Conservation (phyloP, 2,888 invertebrate genomes). For the Amaurobius ferox region DNA sequence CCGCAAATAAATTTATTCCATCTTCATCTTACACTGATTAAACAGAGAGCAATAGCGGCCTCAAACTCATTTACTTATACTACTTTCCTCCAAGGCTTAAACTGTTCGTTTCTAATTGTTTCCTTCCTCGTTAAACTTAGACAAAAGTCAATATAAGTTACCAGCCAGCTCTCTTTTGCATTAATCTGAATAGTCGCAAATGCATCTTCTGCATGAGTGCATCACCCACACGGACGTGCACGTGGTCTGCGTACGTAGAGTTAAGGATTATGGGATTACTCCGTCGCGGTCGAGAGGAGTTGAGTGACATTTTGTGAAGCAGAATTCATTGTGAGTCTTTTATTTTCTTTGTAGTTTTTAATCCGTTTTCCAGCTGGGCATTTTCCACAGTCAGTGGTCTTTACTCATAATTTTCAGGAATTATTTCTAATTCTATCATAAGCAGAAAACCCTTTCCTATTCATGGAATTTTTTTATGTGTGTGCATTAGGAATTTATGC, state of each 20-base stretch:
- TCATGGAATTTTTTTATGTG: neutral
- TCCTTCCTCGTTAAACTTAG: too few species aligned
- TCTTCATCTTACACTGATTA: too few species aligned
- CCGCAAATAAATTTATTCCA: too few species aligned
- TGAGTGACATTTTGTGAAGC: constrained; percentile 30
- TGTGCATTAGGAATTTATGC: too few species aligned
- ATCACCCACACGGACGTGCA: neutral
- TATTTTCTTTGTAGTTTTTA: constrained; percentile 28
- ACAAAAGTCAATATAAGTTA: too few species aligned
- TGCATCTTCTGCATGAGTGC: neutral
- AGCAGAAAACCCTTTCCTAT: neutral
- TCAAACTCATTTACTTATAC: too few species aligned
- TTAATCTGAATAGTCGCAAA: neutral
- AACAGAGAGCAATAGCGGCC: too few species aligned
- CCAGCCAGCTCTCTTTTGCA: neutral
- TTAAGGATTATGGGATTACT: constrained; percentile 39
- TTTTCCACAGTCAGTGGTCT: neutral
- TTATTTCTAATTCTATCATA: neutral
- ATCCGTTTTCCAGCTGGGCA: neutral
- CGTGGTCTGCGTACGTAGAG: constrained; percentile 10
- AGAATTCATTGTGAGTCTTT: constrained; percentile 55
- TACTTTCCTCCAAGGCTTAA: too few species aligned
- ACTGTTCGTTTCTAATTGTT: too few species aligned
- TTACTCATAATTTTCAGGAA: neutral
- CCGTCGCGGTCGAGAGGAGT: constrained; percentile 44